Evolutionary conservation across 2,888 invertebrate species (phyloP), one percentile per base, ranked within the genome.

Genomic region (Netelia fuscicornis): DNA sequence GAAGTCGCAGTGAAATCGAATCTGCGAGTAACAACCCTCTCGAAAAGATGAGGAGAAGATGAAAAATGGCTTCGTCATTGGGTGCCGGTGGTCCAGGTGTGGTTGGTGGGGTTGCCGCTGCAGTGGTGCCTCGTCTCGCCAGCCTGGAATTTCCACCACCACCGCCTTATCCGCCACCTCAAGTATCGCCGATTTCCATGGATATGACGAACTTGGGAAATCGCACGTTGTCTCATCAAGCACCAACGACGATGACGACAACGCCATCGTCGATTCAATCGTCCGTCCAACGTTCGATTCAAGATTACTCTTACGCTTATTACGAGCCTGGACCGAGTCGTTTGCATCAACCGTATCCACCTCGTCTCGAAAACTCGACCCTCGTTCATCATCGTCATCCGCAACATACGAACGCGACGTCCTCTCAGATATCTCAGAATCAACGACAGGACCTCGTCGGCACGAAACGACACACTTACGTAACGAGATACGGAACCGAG

Each of bases 221-320:
- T 92, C 88, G 89, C 37, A 44, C 81, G 58, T 20, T 70, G 65
- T 23, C 68, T 52, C 81, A 84, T 90, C 91, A 86, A 89, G 90
- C 84, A 80, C 88, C 76, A 48, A 94, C 37, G 52, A 5, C 94
- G 5, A 30, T 30, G 30, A 30, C 30, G 30, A 30, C 5, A 5
- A 90, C 85, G 81, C 87, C 76, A 42, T 93, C 37, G 52, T 2
- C 94, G 94, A 83, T 92, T 94, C 85, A 84, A 60, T 77, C 78
- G 5, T 44, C 76, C 60, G 58, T 52, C 5, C 86, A 84, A 80
- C 83, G 83, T 8, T 71, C 84, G 20, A 44, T 90, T 68, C 94
- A 94, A 88, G 97, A 97, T 92, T 97, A 97, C 94, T 97, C 97
- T 13, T 97, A 97, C 93, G 97, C 97, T 23, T 97, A 97, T 92